Evolutionary conservation across 2,113 vertebrate species (phyloP).

Genomic region (Rhinolophus ferrumequinum): DNA sequence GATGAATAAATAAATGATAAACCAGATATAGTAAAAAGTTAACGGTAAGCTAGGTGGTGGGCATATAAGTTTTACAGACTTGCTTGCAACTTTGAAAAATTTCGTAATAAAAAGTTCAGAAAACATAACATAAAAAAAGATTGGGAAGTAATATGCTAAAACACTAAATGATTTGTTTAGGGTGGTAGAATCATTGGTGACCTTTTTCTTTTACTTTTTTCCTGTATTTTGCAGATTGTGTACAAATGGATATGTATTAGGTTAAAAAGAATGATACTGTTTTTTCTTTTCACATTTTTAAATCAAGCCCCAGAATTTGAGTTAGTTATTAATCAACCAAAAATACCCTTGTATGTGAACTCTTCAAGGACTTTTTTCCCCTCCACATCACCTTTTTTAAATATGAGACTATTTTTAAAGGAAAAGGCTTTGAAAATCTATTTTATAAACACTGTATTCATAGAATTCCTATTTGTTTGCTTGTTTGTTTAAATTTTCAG

Average conservation of each 20-base stretch:
- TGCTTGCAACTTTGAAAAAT: not conserved
- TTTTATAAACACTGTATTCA: not conserved
- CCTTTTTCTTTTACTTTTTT: conserved; percentile 35
- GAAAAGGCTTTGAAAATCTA: conserved; percentile 9
- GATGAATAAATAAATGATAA: not conserved
- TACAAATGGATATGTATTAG: not conserved
- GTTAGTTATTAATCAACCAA: conserved; percentile 11
- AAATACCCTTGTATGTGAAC: conserved; percentile 28
- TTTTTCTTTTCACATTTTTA: conserved; percentile 38
- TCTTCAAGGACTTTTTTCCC: not conserved
- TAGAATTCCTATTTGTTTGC: not conserved
- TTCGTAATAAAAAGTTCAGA: conserved; percentile 1
- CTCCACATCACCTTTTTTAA: not conserved
- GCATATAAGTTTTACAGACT: not conserved
- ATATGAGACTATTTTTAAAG: not conserved
- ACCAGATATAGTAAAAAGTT: conserved; percentile 2
- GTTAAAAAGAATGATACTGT: not conserved
- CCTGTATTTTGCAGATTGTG: not conserved
- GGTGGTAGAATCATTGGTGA: not conserved
- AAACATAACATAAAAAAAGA: conserved; percentile 5
- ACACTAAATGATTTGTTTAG: conserved; percentile 18
- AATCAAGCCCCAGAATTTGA: conserved; percentile 37
- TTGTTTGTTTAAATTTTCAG: not conserved
- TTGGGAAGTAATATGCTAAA: conserved; percentile 1
- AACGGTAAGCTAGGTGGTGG: not conserved